Conservation (phyloP, 37 sponge, comb jelly and placozoan genomes). For the Bolinopsis microptera region DNA sequence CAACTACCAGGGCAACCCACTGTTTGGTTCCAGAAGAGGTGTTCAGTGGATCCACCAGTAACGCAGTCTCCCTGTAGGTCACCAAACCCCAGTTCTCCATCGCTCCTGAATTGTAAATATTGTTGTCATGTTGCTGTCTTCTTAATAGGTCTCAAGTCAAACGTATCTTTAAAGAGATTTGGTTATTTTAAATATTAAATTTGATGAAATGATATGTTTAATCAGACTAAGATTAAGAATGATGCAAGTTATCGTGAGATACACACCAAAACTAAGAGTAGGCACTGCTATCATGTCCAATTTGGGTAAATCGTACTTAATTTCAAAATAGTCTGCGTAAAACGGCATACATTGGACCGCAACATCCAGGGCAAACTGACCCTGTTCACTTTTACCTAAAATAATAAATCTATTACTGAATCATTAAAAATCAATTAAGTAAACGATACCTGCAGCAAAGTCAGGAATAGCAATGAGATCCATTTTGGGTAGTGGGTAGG, state of each 20-base stretch:
- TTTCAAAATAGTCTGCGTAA: conserved; percentile 60
- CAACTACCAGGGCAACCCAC: conserved; percentile 91
- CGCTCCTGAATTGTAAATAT: conserved; percentile 67
- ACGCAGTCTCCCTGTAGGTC: conserved; percentile 77
- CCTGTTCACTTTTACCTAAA: conserved; percentile 45
- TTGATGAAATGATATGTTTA: too few species aligned
- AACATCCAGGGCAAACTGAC: conserved; percentile 55
- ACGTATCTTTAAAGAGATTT: too few species aligned
- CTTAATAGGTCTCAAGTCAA: too few species aligned
- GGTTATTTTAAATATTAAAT: too few species aligned
- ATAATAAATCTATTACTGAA: not conserved
- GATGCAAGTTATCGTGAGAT: not conserved
- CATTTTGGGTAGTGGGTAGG: conserved; percentile 90
- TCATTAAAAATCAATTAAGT: too few species aligned
- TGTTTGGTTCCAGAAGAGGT: conserved; percentile 78
- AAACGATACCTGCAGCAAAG: conserved; percentile 77
- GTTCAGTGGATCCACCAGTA: conserved; percentile 83
- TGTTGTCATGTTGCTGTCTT: not conserved
- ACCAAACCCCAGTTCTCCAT: conserved; percentile 94
- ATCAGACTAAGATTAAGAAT: too few species aligned
- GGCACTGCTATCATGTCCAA: conserved; percentile 48
- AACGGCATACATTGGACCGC: conserved; percentile 51
- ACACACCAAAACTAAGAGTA: conserved; percentile 26
- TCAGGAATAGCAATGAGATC: conserved; percentile 95
- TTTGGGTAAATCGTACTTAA: conserved; percentile 39